A percentile compares a stretch with the other conserved stretches of the same genome.
phyloP scores from a whole-genome alignment of 2,888 invertebrate genomes.

The Lycophotia porphyrea region DNA sequence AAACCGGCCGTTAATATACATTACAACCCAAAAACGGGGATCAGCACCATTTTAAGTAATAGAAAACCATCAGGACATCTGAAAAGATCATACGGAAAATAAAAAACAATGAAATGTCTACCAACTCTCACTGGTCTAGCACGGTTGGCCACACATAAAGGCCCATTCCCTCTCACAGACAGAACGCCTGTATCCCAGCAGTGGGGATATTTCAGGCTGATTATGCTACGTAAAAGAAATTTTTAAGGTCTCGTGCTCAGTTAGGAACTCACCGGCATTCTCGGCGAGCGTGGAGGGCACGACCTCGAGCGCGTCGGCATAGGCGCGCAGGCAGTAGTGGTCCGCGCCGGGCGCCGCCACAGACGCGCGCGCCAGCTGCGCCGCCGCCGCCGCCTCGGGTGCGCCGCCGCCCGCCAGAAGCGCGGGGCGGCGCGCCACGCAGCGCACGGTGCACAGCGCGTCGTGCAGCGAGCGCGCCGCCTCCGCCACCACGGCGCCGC shows the following conservation, averaged over 20 bases:
- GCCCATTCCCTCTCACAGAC: not conserved
- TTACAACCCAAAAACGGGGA: not conserved
- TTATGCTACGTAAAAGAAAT: not conserved
- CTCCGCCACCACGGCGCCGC: slow-evolving; percentile 96
- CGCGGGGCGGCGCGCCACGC: slow-evolving; percentile 97
- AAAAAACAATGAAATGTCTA: not conserved
- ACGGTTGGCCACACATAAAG: not conserved
- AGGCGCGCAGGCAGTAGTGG: slow-evolving; percentile 98
- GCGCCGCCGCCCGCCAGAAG: slow-evolving; percentile 99
- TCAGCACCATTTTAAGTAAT: not conserved
- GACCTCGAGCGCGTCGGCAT: slow-evolving; percentile 98
- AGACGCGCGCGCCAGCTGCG: slow-evolving; percentile 95
- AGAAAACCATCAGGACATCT: not conserved
- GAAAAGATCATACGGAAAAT: not conserved
- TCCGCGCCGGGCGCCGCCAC: slow-evolving; percentile 97
- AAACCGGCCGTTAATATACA: too few relatives aligned
- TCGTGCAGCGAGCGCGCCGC: slow-evolving; percentile 98
- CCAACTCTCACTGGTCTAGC: not conserved
- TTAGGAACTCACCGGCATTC: slow-evolving; percentile 80
- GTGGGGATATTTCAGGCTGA: not conserved
- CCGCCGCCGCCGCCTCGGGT: slow-evolving; percentile 98
- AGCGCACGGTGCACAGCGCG: slow-evolving; percentile 97
- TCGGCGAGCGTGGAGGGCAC: slow-evolving; percentile 88
- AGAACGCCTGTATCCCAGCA: not conserved
- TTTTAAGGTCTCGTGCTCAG: not conserved